phyloP scores from a whole-genome alignment of 2,113 vertebrate genomes.

The Paramisgurnus dabryanus region DNA sequence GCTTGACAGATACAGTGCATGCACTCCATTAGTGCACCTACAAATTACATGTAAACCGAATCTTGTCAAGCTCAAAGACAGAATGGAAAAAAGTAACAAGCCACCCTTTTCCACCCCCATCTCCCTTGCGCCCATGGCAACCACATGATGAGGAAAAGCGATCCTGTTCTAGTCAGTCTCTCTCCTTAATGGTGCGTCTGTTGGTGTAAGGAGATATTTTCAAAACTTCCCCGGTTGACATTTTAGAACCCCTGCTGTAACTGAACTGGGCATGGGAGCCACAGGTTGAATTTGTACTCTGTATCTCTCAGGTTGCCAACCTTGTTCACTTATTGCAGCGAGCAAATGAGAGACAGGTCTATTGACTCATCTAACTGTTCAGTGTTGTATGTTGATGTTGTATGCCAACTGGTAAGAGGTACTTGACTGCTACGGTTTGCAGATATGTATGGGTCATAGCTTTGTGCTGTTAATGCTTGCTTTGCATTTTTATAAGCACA shows the following conservation, averaged over 20 bases:
- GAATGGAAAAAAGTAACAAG: constrained; percentile 41
- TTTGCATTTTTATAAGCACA: constrained; percentile 17
- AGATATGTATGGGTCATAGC: constrained; percentile 3
- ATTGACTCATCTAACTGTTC: constrained; percentile 47
- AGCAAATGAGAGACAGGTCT: constrained; percentile 60
- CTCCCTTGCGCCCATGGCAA: constrained; percentile 73
- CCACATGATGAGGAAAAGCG: constrained; percentile 80
- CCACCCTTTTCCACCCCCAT: constrained; percentile 39
- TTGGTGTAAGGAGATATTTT: constrained; percentile 81
- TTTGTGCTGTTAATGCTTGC: constrained; percentile 25
- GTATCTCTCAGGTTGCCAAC: constrained; percentile 73
- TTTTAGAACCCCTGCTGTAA: constrained; percentile 84
- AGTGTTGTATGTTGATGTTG: neutral
- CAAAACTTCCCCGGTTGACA: constrained; percentile 75
- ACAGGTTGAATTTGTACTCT: constrained; percentile 74
- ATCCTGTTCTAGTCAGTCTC: constrained; percentile 80
- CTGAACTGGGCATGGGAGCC: constrained; percentile 76
- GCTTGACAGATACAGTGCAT: constrained; percentile 11
- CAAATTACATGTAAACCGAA: constrained; percentile 67
- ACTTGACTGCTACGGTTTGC: constrained; percentile 10
- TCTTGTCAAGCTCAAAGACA: constrained; percentile 80
- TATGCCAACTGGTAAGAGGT: neutral
- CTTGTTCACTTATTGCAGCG: constrained; percentile 75
- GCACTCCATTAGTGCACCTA: constrained; percentile 14
- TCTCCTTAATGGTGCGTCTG: constrained; percentile 83